A percentile compares a stretch with the other conserved stretches of the same genome.
These are phyloP conservation scores for Lepidurus packardi DNA, from an alignment of 1,140 invertebrate species.

Conservation along the genomic window DNA sequence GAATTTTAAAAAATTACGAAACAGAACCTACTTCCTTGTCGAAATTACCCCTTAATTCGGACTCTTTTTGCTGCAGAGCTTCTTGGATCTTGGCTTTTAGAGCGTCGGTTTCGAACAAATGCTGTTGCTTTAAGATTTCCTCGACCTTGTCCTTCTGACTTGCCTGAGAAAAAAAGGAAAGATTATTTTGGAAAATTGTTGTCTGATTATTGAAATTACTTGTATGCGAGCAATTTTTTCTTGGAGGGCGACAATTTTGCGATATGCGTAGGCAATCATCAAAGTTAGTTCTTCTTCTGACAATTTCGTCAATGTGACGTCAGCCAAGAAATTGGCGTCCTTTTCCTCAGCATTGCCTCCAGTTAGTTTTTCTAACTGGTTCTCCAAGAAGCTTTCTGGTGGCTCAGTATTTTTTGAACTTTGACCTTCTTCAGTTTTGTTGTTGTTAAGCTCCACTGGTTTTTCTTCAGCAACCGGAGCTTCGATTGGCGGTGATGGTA, in stretches of 20 bases:
- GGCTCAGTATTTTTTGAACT: background rate
- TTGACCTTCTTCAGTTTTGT: background rate
- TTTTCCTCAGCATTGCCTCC: background rate
- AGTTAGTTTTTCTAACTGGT: background rate
- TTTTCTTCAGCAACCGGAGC: background rate
- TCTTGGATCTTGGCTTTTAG: background rate
- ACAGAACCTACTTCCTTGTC: background rate
- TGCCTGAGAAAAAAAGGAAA: slow-evolving; percentile 20
- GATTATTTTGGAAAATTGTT: background rate
- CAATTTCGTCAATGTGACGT: slow-evolving; percentile 39
- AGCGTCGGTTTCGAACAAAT: background rate
- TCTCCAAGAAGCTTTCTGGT: slow-evolving; percentile 1
- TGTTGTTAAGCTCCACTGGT: background rate
- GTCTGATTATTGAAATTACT: slow-evolving; percentile 27
- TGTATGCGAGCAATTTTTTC: slow-evolving; percentile 38
- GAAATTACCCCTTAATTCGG: background rate
- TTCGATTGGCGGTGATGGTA: background rate
- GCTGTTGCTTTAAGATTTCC: background rate
- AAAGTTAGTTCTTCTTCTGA: slow-evolving; percentile 49
- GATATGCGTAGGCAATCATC: slow-evolving; percentile 49
- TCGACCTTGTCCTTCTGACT: background rate
- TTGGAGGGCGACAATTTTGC: slow-evolving; percentile 39
- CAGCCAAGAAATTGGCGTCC: background rate
- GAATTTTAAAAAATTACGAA: background rate
- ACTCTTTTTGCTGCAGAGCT: background rate